Conservation (phyloP, 2,797 vertebrate species). For the Vespertilio murinus region DNA sequence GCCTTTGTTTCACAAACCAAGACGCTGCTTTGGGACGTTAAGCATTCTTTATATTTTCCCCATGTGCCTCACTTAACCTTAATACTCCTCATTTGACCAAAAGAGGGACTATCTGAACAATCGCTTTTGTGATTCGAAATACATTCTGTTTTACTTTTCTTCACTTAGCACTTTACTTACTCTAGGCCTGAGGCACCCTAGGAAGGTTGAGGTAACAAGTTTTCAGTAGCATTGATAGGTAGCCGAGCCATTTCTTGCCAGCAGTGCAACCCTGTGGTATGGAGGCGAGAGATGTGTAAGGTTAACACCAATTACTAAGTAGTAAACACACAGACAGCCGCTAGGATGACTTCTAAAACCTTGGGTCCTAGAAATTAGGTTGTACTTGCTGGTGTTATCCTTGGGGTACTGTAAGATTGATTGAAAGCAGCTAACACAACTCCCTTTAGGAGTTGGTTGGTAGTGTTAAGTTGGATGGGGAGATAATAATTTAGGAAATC, state of each 20-base stretch:
- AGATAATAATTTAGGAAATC: slow-evolving; percentile 35
- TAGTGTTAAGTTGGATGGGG: neutral
- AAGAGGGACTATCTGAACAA: neutral
- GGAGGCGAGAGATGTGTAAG: neutral
- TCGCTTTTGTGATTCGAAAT: neutral
- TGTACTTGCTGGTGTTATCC: neutral
- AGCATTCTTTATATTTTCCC: neutral
- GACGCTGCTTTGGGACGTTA: neutral
- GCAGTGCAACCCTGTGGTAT: neutral
- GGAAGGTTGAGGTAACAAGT: neutral
- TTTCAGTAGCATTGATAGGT: neutral
- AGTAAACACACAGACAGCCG: neutral
- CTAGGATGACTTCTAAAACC: neutral
- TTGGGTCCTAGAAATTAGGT: neutral
- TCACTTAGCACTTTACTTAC: neutral
- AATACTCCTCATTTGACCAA: neutral
- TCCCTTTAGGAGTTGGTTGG: neutral
- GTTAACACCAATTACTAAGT: neutral
- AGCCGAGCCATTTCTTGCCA: neutral
- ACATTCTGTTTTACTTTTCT: neutral
- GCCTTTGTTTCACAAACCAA: neutral
- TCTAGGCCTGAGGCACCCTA: neutral
- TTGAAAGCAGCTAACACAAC: neutral
- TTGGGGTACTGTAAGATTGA: neutral
- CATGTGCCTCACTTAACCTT: neutral